Conservation (phyloP, 2,113 vertebrate genomes). For the Anolis carolinensis region DNA sequence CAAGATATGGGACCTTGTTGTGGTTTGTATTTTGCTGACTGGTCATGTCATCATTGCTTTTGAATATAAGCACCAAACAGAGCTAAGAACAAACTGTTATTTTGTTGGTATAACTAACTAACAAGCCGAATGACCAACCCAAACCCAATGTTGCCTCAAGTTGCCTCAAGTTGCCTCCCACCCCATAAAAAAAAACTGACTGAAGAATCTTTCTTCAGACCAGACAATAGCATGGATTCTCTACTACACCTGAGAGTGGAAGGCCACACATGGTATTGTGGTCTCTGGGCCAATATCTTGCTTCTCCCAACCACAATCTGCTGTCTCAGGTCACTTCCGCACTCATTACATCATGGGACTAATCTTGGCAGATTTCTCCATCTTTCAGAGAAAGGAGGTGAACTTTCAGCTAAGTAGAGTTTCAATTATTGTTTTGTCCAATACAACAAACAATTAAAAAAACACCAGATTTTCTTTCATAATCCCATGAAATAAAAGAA, state of each 20-base stretch:
- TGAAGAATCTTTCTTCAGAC: too few relatives aligned
- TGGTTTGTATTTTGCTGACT: conserved; percentile 42
- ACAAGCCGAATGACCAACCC: neutral
- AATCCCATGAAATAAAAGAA: too few relatives aligned
- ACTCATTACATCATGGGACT: neutral
- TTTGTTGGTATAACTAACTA: neutral
- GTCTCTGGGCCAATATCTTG: too few relatives aligned
- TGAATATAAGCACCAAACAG: conserved; percentile 12
- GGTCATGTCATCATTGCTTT: conserved; percentile 39
- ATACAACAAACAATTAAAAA: too few relatives aligned
- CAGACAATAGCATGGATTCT: neutral
- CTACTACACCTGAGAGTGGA: neutral
- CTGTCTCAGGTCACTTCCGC: neutral
- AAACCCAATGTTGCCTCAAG: neutral
- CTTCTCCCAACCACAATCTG: too few relatives aligned
- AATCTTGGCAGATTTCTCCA: neutral
- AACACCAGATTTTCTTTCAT: too few relatives aligned
- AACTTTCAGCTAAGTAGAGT: too few relatives aligned
- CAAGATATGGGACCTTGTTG: conserved; percentile 13
- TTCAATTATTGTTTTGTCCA: too few relatives aligned
- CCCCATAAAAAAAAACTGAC: neutral
- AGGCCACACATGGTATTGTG: too few relatives aligned
- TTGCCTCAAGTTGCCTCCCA: neutral
- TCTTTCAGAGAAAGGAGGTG: too few relatives aligned
- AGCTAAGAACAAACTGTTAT: conserved; percentile 27